A percentile compares a stretch with the other conserved stretches of the same genome.
phyloP scores from a whole-genome alignment of 2,113 vertebrate species.

The Ovis canadensis region DNA sequence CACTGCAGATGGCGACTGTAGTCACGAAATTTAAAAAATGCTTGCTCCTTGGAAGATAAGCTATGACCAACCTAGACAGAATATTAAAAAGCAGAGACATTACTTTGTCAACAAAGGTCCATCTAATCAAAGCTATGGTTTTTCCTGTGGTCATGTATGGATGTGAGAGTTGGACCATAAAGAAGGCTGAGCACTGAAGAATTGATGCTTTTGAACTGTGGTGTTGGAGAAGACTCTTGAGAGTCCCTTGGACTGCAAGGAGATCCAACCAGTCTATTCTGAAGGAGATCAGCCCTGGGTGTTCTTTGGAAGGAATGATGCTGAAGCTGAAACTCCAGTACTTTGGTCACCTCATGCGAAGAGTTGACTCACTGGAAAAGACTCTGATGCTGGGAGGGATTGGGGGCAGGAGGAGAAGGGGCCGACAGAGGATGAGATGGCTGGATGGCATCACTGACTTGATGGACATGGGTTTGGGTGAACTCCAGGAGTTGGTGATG shows the following conservation, averaged over 20 bases:
- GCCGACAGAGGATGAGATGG: neutral
- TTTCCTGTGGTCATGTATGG: neutral
- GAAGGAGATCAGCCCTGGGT: neutral
- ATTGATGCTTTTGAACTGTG: neutral
- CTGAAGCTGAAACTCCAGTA: neutral
- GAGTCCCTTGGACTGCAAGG: neutral
- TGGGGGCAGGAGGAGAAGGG: neutral
- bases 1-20: neutral
- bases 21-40: neutral
- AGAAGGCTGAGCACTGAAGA: accelerated
- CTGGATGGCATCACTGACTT: accelerated
- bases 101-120: neutral
- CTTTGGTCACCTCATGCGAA: neutral
- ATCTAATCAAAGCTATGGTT: neutral
- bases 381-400: neutral
- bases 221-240: neutral
- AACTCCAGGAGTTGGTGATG: accelerated
- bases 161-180: neutral
- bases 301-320: neutral
- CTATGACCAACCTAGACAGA: neutral
- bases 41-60: neutral
- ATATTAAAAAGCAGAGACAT: neutral
- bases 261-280: neutral
- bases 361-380: neutral
- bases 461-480: accelerated